Base-by-base conservation (phyloP, 92 coral and sea anemone genomes). In the Porites lobata region DNA sequence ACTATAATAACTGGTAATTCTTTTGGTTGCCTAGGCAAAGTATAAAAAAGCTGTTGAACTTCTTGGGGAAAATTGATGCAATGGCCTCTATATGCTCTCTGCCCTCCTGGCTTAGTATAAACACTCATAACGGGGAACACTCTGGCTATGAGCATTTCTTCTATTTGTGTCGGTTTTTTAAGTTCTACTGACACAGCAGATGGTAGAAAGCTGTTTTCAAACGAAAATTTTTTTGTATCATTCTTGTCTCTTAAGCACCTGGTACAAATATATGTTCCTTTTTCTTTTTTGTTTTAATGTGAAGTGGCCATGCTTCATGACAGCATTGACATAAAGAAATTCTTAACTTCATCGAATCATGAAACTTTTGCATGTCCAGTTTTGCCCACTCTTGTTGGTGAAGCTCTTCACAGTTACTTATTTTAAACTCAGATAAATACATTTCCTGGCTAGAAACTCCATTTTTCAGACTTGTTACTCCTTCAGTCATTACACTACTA, bases 31-130 rank as follows among this genome's bases (percentile, higher is more conserved):
- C 67, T 54, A 2, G 88, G 91, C 56, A 91, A 68, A 50, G 82
- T 38, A 80, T 86, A 62, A 14, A 91, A 85, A 47, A 91, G 88
- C 84, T 91, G 91, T 56, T 91, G 91, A 26, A 91, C 77, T 21
- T 86, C 85, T 19, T 91, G 94, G 7, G 94, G 94, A 15, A 86
- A 86, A 6, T 88, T 81, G 53, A 86, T 43, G 24, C 56, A 65
- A 61, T 81, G 89, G 9, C 94, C 94, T 81, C 82, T 86, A 79
- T 91, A 91, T 47, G 94, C 94, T 9, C 57, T 86, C 82, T 91
- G 94, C 8, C 94, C 94, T 67, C 94, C 94, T 77, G 88, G 94
- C 70, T 86, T 86, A 69, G 91, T 86, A 69, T 86, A 82, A 2
- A 91, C 91, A 77, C 77, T 76, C 88, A 87, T 86, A 2, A 86